Evolutionary conservation across 2,797 vertebrate species (phyloP).

Genomic region (Pangasius macronema): DNA sequence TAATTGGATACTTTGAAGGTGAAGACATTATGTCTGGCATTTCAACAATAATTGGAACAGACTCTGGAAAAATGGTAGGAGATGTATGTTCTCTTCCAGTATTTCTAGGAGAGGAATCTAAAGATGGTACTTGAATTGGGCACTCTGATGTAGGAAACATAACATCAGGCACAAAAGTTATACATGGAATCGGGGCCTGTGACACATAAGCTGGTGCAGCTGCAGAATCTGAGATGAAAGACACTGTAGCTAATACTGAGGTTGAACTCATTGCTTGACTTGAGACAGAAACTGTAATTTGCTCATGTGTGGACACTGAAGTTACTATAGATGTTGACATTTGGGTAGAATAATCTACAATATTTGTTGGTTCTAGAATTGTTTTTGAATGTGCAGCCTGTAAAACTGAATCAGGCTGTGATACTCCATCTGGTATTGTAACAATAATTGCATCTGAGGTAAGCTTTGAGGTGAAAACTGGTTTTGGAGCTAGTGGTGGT

Average conservation of each 20-base stretch:
- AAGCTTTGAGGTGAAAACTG: background rate
- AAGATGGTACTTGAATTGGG: conserved; percentile 56
- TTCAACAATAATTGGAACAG: conserved; percentile 31
- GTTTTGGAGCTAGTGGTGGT: conserved; percentile 26
- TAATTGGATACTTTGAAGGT: conserved; percentile 16
- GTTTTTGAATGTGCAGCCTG: conserved; percentile 50
- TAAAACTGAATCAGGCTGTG: conserved; percentile 59
- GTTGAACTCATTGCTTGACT: conserved; percentile 38
- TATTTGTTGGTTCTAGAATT: conserved; percentile 45
- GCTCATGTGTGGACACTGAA: conserved; percentile 33
- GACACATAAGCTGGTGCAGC: conserved; percentile 45
- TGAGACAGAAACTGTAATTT: conserved; percentile 40
- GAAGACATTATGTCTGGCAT: conserved; percentile 39
- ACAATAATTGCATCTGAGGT: conserved; percentile 55
- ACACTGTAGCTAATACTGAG: background rate
- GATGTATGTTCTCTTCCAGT: conserved; percentile 52
- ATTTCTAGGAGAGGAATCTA: conserved; percentile 50
- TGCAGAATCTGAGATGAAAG: conserved; percentile 38
- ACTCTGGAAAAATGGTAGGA: conserved; percentile 29
- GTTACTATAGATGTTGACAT: conserved; percentile 13
- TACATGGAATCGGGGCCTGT: conserved; percentile 23
- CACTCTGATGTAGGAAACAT: conserved; percentile 58
- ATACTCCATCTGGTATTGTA: conserved; percentile 69
- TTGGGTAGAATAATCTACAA: conserved; percentile 51
- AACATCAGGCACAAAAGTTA: conserved; percentile 53